Conservation (phyloP, 23 tunicate species). For the Oikopleura dioica region DNA sequence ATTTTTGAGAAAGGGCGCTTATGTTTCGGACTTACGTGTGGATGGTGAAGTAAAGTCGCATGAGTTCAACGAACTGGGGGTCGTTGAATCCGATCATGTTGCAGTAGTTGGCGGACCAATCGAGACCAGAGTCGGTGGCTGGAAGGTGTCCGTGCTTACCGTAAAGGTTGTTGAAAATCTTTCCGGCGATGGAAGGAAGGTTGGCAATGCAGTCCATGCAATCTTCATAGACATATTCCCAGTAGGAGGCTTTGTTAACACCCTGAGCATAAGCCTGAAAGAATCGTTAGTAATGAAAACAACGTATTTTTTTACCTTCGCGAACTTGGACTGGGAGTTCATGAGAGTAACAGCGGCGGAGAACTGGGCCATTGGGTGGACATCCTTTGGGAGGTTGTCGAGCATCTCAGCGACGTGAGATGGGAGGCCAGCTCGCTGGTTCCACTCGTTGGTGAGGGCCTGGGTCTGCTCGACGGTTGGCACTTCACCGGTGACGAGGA, state of each 20-base stretch:
- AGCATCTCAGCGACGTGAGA: constrained; percentile 59
- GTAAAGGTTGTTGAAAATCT: constrained; percentile 68
- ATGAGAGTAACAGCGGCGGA: constrained; percentile 54
- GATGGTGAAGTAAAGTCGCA: constrained; percentile 68
- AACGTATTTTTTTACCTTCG: too few species aligned
- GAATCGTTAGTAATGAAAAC: too few species aligned
- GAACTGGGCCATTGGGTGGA: constrained; percentile 88
- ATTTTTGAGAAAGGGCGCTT: neutral
- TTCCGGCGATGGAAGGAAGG: constrained; percentile 79
- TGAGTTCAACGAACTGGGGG: constrained; percentile 53
- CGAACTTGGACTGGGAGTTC: constrained; percentile 64
- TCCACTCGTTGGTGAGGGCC: constrained; percentile 67
- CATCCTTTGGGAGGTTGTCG: constrained; percentile 66
- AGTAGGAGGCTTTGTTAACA: constrained; percentile 48
- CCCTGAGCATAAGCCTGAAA: constrained; percentile 59
- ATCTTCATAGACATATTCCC: constrained; percentile 93
- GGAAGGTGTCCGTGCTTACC: constrained; percentile 39
- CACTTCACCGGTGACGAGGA: constrained; percentile 66
- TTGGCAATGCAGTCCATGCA: constrained; percentile 83
- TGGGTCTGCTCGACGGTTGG: constrained; percentile 53
- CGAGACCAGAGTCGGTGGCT: constrained; percentile 51
- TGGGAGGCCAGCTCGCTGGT: constrained; percentile 65
- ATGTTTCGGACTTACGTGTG: constrained; percentile 21
- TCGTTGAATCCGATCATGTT: constrained; percentile 68
- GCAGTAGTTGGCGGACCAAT: constrained; percentile 94